Conservation (phyloP, 2,797 vertebrate genomes). For the Hyperoplus immaculatus region DNA sequence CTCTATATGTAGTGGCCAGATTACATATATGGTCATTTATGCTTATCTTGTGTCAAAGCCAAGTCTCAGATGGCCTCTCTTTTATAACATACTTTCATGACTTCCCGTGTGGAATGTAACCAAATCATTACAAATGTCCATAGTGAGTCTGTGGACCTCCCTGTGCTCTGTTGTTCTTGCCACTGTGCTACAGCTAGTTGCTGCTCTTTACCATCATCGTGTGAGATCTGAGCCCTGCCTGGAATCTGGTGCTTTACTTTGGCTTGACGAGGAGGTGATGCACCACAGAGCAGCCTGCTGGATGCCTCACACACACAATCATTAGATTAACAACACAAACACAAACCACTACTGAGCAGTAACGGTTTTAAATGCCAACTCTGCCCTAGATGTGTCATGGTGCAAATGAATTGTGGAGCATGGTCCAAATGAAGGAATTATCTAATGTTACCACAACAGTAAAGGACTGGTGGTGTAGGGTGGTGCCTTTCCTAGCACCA, state of each 20-base stretch:
- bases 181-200: conserved; percentile 38
- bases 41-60: background rate
- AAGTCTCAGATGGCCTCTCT: background rate
- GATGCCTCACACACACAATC: conserved; percentile 60
- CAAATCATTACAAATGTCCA: conserved; percentile 39
- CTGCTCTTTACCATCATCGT: conserved; percentile 66
- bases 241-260: conserved; percentile 69
- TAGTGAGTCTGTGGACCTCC: conserved; percentile 51
- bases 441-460: conserved; percentile 43
- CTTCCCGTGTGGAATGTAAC: conserved; percentile 27
- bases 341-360: conserved; percentile 67
- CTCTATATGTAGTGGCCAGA: background rate
- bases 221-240: conserved; percentile 75
- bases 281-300: conserved; percentile 55
- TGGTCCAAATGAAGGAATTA: conserved; percentile 56
- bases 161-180: conserved; percentile 44
- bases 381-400: conserved; percentile 50
- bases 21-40: background rate
- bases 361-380: conserved; percentile 34
- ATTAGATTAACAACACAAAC: conserved; percentile 75
- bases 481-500: conserved; percentile 34
- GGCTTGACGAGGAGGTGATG: conserved; percentile 67
- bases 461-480: conserved; percentile 41
- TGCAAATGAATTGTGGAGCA: conserved; percentile 57
- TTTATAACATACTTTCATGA: conserved; percentile 8